Percentiles rank a stretch among this genome's conserved stretches.
phyloP scores from a whole-genome alignment of 2,888 invertebrate species.

The Leptinotarsa rubiginosa region DNA sequence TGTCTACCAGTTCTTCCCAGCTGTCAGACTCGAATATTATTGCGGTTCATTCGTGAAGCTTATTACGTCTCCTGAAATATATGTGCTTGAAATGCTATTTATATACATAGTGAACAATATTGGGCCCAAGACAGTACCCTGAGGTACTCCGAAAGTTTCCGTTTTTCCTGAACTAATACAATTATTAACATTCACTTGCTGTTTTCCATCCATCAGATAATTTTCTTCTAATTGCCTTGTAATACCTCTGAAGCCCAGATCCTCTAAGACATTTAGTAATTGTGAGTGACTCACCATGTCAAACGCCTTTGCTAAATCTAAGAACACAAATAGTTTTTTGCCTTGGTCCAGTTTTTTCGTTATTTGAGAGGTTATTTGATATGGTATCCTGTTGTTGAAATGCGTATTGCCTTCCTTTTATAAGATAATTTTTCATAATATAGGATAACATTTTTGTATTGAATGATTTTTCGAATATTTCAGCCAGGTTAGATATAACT shows the following conservation, averaged over 20 bases:
- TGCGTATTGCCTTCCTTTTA: neutral
- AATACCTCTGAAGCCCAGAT: neutral
- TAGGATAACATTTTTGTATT: neutral
- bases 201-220: neutral
- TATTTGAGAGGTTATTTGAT: conserved; percentile 1
- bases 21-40: neutral
- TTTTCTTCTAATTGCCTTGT: neutral
- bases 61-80: neutral
- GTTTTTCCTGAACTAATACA: neutral
- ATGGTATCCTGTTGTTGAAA: neutral
- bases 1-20: conserved; percentile 5
- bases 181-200: neutral
- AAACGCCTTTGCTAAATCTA: conserved; percentile 17
- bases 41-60: conserved; percentile 2
- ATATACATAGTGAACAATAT: too few species aligned
- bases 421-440: neutral
- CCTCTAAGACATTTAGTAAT: neutral
- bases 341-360: neutral
- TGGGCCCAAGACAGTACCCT: neutral
- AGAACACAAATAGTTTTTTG: neutral
- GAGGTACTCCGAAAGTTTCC: neutral
- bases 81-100: neutral
- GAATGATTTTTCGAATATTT: neutral
- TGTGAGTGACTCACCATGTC: conserved; percentile 12
- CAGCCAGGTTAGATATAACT: neutral